Conservation (phyloP, 2,888 invertebrate species). For the Pheosia tremula region DNA sequence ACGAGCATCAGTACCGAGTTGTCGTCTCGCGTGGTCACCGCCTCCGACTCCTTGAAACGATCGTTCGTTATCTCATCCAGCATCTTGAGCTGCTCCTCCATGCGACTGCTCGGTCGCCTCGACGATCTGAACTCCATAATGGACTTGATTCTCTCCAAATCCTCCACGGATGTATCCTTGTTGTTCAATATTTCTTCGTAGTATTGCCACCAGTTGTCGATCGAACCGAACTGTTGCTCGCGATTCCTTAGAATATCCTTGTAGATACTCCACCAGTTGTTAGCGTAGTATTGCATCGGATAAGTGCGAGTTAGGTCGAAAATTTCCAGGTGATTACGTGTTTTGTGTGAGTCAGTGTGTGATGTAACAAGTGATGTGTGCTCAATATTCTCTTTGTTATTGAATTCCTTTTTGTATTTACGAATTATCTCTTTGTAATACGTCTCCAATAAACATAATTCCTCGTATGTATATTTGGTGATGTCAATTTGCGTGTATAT, state of each 20-base stretch:
- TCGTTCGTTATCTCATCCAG: constrained; percentile 69
- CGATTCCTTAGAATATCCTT: constrained; percentile 73
- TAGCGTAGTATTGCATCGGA: constrained; percentile 76
- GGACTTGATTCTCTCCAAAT: constrained; percentile 55
- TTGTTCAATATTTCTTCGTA: constrained; percentile 73
- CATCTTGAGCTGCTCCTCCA: constrained; percentile 73
- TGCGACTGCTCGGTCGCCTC: constrained; percentile 60
- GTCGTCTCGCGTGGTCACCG: constrained; percentile 56
- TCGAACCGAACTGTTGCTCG: constrained; percentile 76
- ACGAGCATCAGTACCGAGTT: constrained; percentile 60
- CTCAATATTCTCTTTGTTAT: constrained; percentile 59
- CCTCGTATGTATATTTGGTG: constrained; percentile 74
- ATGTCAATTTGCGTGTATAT: constrained; percentile 74
- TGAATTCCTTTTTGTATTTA: constrained; percentile 59
- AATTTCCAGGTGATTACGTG: constrained; percentile 56
- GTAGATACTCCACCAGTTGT: constrained; percentile 82
- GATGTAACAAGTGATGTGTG: constrained; percentile 32
- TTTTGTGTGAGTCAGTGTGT: background rate
- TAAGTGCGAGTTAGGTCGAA: constrained; percentile 73
- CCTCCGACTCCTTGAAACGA: constrained; percentile 67
- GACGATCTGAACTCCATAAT: constrained; percentile 57
- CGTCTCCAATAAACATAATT: constrained; percentile 72
- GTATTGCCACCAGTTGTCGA: constrained; percentile 80
- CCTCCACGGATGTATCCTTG: constrained; percentile 56
- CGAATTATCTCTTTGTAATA: constrained; percentile 78